Percentiles rank a stretch among this genome's conserved stretches.
Evolutionary conservation across 2,888 invertebrate species (phyloP).

Genomic region (Mesoligia furuncula): DNA sequence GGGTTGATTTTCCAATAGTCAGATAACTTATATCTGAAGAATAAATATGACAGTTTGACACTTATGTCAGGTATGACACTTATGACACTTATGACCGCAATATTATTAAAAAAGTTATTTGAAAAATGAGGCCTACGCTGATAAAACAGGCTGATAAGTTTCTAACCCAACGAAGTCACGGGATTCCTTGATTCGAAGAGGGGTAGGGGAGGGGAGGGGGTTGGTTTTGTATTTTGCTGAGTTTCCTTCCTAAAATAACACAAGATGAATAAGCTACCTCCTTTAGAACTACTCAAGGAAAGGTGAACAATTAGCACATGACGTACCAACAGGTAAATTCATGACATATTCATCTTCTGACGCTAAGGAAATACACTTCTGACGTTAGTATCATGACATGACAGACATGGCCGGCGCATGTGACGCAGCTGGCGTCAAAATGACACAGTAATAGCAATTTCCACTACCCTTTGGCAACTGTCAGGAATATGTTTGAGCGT

Average conservation of each 20-base stretch:
- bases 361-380: constrained; percentile 17
- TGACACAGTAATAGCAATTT: constrained; percentile 45
- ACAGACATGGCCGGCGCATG: background rate
- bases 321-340: constrained; percentile 6
- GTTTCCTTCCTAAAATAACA: background rate
- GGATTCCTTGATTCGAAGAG: background rate
- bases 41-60: too few relatives aligned
- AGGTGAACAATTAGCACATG: background rate
- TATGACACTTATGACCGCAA: too few relatives aligned
- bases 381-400: constrained; percentile 2
- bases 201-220: too few relatives aligned
- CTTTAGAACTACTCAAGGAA: constrained; percentile 5
- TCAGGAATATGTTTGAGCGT: background rate
- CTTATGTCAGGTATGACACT: too few relatives aligned
- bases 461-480: constrained; percentile 50
- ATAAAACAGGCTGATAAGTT: background rate
- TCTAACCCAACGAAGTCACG: background rate
- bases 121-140: too few relatives aligned
- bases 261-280: background rate
- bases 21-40: too few relatives aligned
- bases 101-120: too few relatives aligned
- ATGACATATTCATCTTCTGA: background rate
- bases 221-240: background rate
- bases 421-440: constrained; percentile 55
- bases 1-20: too few relatives aligned